Base-by-base conservation (phyloP, 2,113 vertebrate species). In the Mungos mungo region DNA sequence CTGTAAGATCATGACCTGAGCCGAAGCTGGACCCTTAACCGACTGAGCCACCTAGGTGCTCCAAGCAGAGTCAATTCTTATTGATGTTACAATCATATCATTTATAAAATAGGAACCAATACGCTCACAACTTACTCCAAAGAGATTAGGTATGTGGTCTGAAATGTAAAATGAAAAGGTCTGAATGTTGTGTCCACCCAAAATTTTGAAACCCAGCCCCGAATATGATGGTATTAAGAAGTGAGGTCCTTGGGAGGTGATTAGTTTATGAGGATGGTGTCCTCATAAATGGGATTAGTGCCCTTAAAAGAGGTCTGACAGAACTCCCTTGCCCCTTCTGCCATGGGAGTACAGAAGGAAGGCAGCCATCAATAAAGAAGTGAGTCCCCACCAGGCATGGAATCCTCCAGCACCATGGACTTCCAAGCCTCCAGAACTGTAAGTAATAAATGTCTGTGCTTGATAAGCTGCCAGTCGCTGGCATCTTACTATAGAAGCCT, bases 21-120 rank as follows among this genome's bases (percentile, higher is more conserved):
- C 38, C 4, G 38, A 41, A 41, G 38, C 38, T 41, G 38, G 38
- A 41, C 38, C 3, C 38, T 41, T 41, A 41, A 41, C 38, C 38
- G 4, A 41, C 38, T 41, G 38, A 41, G 38, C 38, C 38, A 41
- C 38, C 38, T 4, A 41, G 38, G 38, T 41, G 38, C 38, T 4
- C 38, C 4, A 41, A 41, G 45, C 4, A 96, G 11, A 57, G 23
- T 16, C 11, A 80, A 68, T 90, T 88, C 35, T 86, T 89, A 69
- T 5, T 57, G 18, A 81, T 54, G 3, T 41, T 88, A 38, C 54
- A 90, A 65, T 93, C 35, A 23, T 31, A 14, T n/a, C 14, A 38
- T 65, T 94, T 50, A 86, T 89, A 72, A 77, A 95, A 89, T 1
- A 96, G 65, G 38, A 8, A 79, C 33, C 83, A 83, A 95, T 71